Evolutionary conservation across 2,888 invertebrate species (phyloP).

Genomic region (Ligdia adustata): DNA sequence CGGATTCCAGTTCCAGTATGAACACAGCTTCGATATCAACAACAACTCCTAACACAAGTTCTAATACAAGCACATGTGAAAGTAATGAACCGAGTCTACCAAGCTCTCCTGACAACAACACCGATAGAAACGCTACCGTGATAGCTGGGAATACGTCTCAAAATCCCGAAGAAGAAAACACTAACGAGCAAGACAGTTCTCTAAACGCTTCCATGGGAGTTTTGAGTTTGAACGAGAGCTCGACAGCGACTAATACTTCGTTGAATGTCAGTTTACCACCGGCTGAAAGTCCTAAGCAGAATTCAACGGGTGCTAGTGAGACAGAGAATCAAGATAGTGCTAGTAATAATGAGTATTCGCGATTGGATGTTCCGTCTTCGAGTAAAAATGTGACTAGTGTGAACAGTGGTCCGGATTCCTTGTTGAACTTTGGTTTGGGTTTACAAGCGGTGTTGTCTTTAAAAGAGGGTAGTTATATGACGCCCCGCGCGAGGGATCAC

Average conservation of each 20-base stretch:
- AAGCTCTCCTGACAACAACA: constrained; percentile 81
- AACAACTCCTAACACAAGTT: constrained; percentile 88
- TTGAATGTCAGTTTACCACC: constrained; percentile 72
- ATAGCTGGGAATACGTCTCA: constrained; percentile 41
- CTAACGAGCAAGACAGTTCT: constrained; percentile 54
- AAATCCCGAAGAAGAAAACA: constrained; percentile 46
- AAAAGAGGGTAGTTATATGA: constrained; percentile 61
- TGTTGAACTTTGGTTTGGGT: constrained; percentile 67
- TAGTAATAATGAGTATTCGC: constrained; percentile 52
- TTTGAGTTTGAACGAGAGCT: constrained; percentile 72
- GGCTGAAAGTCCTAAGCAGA: constrained; percentile 67
- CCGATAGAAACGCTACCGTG: constrained; percentile 56
- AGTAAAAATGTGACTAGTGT: constrained; percentile 54
- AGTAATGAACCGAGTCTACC: constrained; percentile 90
- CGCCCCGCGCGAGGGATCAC: constrained; percentile 59
- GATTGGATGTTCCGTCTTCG: constrained; percentile 64
- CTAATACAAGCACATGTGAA: constrained; percentile 87
- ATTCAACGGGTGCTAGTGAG: constrained; percentile 46
- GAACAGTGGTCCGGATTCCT: constrained; percentile 64
- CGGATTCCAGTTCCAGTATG: constrained; percentile 88
- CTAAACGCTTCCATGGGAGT: constrained; percentile 71
- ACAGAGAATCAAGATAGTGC: constrained; percentile 49
- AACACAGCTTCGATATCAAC: constrained; percentile 85
- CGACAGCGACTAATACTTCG: constrained; percentile 75
- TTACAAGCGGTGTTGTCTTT: constrained; percentile 72